Percentiles rank a stretch among this genome's conserved stretches.
Evolutionary conservation across 2,113 vertebrate species (phyloP).

Genomic region (Micromys minutus): DNA sequence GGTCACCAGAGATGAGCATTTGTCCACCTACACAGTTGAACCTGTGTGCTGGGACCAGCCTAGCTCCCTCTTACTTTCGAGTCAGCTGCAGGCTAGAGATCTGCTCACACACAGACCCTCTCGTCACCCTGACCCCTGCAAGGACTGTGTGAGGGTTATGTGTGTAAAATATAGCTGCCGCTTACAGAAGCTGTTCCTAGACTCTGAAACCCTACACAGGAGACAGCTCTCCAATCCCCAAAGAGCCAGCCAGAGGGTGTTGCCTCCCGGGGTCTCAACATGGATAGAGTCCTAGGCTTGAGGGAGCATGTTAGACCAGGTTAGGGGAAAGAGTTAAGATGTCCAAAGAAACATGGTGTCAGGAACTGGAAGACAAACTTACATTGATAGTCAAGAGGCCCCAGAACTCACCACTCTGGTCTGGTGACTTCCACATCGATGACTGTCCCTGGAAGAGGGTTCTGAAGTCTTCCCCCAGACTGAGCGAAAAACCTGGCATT

Average conservation of each 20-base stretch:
- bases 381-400: background rate
- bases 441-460: conserved; percentile 95
- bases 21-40: background rate
- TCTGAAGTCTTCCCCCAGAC: conserved; percentile 85
- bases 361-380: background rate
- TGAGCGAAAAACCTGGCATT: conserved; percentile 90
- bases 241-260: background rate
- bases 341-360: background rate
- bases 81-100: too few species aligned
- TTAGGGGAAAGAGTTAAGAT: background rate
- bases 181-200: too few species aligned
- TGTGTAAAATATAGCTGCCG: background rate
- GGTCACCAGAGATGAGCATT: background rate
- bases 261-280: background rate
- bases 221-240: background rate
- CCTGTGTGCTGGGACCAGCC: background rate
- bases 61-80: background rate
- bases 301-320: background rate
- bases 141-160: background rate
- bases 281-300: background rate
- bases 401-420: conserved; percentile 92
- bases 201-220: background rate
- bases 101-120: background rate
- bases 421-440: conserved; percentile 93
- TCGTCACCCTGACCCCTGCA: background rate